Base-by-base conservation (phyloP, 2,888 invertebrate genomes). In the Coenonympha arcania region DNA sequence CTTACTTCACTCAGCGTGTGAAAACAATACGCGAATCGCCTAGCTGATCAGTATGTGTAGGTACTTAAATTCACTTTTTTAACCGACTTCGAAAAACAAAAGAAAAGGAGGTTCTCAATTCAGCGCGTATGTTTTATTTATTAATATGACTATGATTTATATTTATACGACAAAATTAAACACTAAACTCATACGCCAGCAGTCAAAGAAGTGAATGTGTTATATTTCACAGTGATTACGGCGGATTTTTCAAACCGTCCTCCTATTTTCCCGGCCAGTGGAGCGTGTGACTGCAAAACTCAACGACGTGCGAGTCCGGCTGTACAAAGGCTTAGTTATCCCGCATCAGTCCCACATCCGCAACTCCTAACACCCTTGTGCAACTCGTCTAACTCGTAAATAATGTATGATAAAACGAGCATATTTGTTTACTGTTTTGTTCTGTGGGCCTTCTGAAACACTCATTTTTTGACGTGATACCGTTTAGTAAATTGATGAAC, bases 241-340 rank as follows among this genome's bases (percentile, higher is more conserved):
- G 6, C 18, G 24, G 41, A 37, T 48, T 33, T 48, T 36, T 48
- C 45, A 45, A 41, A 45, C 30, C 18, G 36, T 34, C 43, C 50
- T 30, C 54, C 39, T 40, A 56, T 56, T 56, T 56, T 56, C 56
- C 43, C 43, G 51, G 22, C 20, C 56, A 54, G 18, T 49, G 50
- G 50, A 55, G 50, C 53, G 55, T 8, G 28, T 47, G 44, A 50
- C 48, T 50, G 47, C 31, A 36, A 54, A 37, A 43, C 45, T 50
- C 48, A 42, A 44, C 33, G 50, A 43, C 31, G 42, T 50, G 46
- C n/a, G 45, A 51, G 48, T 36, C 46, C 31, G 40, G 33, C 33
- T 42, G 36, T 42, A 50, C 50, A 39, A 53, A 48, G 15, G 41
- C 40, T 47, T 26, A 26, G 43, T 22, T 20, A 43, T 24, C 16